Evolutionary conservation across 2,113 vertebrate genomes (phyloP), one percentile per base, ranked within the genome.

Genomic region (Alces alces): DNA sequence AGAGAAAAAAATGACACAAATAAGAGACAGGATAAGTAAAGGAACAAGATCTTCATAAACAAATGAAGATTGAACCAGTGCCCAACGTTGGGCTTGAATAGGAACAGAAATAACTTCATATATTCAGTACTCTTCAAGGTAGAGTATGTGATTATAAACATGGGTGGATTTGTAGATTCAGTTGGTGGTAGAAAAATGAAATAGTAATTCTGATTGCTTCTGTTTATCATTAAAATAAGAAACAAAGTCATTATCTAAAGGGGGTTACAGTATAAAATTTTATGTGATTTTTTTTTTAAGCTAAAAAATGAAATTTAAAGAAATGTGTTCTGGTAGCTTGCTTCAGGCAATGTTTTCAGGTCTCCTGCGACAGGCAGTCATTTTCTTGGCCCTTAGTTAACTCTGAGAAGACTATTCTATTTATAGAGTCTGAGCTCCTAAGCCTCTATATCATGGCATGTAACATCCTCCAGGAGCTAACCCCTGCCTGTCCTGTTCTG

Each of bases 211-310:
- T 91, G 23, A 93, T 82, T 91, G 47, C 33, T 43, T 95, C 45
- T 89, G 16, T 84, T 70, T 93, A 80, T 80, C 19, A 79, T 66
- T 93, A 85, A 97, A 86, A 39, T 83, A 95, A 85, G 73, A 83
- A 82, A 82, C 2, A 86, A 84, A 36, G n/a, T 85, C 45, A 86
- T 84, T 82, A 36, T 94, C 61, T 96, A 21, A 52, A 10, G n/a
- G 10, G 12, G 9, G 33, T 25, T 58, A 7, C 16, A 60, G 13
- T 83, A 93, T 85, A 93, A 84, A 73, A 33, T 94, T 92, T 70
- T 78, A 61, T 27, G 57, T 89, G 39, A 76, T 70, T 70, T 87
- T 93, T 91, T 79, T 79, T 33, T 94, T 82, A 90, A 89, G 33
- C n/a, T 89, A 54, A 94, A 89, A 96, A 90, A 13, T 90, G 30